Evolutionary conservation across 2,113 vertebrate genomes (phyloP), one percentile per base, ranked within the genome.

Genomic region (Hippocampus comes): DNA sequence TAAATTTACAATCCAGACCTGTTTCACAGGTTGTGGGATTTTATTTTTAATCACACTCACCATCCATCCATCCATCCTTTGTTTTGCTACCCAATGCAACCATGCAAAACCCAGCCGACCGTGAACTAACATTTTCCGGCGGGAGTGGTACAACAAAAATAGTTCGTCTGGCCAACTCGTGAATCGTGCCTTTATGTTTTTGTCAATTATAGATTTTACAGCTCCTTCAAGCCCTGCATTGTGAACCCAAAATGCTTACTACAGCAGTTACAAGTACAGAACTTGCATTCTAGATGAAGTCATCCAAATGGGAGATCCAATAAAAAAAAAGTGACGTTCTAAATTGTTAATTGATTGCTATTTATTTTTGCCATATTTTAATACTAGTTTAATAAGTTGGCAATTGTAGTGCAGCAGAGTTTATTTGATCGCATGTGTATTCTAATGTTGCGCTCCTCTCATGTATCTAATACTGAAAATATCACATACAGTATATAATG

Each of bases 141-240:
- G 30, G 30, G 27, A 63, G 56, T 57, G 56, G 60, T 30, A 63
- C 30, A 38, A 63, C 60, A 38, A 34, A 30, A 63, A 38, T 30
- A 38, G 30, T 18, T 30, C 17, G 60, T 20, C 15, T 38, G 30
- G 30, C 60, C 30, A 63, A 20, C 27, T 57, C 21, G 34, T 41
- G 12, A 34, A 38, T 63, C 8, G 30, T 63, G 60, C 34, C 60
- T 63, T 41, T 63, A 63, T 41, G 60, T 34, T 63, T 38, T 63
- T 63, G 60, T 63, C 60, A 41, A 21, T 63, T 63, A 41, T 63
- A 41, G 60, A 41, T 63, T 63, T 63, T 63, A 41, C 34, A 11
- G 34, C 60, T 20, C 30, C 30, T 63, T 41, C 9, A 38, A 9
- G 4, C 18, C 18, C 17, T 21, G 20, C 18, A 41, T 38, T 38